Evolutionary conservation across 2,797 vertebrate species (phyloP).

Genomic region (Pteronotus mesoamericanus): DNA sequence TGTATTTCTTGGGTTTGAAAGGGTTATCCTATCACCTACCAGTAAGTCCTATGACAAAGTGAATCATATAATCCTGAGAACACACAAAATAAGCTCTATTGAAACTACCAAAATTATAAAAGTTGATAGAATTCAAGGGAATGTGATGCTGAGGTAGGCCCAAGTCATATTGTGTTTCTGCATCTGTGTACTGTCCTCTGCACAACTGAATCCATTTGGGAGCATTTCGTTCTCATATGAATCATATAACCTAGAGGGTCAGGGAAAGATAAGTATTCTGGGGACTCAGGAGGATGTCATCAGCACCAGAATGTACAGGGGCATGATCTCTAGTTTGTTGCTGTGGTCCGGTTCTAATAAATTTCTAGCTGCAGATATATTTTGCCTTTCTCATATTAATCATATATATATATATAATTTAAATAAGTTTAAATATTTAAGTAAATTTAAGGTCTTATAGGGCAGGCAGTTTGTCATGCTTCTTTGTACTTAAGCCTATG

Average conservation of each 20-base stretch:
- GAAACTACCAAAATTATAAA: not conserved
- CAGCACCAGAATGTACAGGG: not conserved
- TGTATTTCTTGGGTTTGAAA: not conserved
- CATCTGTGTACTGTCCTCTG: not conserved
- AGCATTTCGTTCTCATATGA: slow-evolving; percentile 36
- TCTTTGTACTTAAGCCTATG: not conserved
- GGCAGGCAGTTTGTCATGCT: not conserved
- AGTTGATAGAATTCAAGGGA: not conserved
- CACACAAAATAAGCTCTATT: slow-evolving; percentile 1
- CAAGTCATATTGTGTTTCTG: slow-evolving; percentile 5
- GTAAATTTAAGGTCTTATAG: not conserved
- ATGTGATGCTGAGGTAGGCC: not conserved
- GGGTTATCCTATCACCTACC: not conserved
- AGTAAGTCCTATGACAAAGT: slow-evolving; percentile 18
- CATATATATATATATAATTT: not conserved
- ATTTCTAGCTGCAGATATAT: not conserved
- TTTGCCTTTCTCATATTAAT: slow-evolving; percentile 32
- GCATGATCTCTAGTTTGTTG: not conserved
- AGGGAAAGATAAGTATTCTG: not conserved
- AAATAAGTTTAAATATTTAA: slow-evolving; percentile 19
- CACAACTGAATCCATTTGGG: slow-evolving; percentile 32
- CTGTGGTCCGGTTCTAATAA: not conserved
- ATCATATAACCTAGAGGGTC: slow-evolving; percentile 8
- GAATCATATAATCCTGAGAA: not conserved
- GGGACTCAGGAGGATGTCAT: not conserved